phyloP scores from a whole-genome alignment of 2,113 vertebrate species.

The Sphaerodactylus townsendi region DNA sequence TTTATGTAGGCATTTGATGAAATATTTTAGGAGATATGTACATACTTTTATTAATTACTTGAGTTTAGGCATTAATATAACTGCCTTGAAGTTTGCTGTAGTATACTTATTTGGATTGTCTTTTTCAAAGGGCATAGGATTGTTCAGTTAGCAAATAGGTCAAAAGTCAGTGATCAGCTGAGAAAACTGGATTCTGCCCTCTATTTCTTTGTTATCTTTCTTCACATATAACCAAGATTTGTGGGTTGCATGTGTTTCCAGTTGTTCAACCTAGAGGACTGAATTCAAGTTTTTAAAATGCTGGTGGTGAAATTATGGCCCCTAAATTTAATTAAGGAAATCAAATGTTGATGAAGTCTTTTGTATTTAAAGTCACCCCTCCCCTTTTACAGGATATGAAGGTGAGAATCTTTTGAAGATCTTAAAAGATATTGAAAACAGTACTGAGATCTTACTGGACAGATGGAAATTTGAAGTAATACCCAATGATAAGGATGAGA shows the following conservation, averaged over 20 bases:
- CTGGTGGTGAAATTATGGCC: background rate
- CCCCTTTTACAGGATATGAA: constrained; percentile 86
- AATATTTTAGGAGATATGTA: background rate
- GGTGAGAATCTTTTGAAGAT: constrained; percentile 93
- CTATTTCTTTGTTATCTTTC: background rate
- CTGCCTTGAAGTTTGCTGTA: background rate
- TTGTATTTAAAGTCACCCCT: background rate
- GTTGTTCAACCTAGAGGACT: background rate
- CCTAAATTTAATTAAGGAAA: background rate
- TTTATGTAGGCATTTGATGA: background rate
- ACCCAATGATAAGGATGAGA: constrained; percentile 90
- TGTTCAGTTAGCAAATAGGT: background rate
- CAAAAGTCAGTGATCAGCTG: background rate
- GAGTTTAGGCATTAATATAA: background rate
- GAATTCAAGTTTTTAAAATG: background rate
- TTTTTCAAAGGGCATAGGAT: background rate
- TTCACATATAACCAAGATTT: background rate
- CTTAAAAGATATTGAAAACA: constrained; percentile 93
- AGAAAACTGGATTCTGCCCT: constrained; percentile 14
- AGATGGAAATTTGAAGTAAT: constrained; percentile 83
- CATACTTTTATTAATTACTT: background rate
- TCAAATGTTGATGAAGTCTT: constrained; percentile 1
- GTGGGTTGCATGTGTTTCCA: background rate
- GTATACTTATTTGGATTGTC: background rate
- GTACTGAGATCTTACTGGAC: constrained; percentile 84